Base-by-base conservation (phyloP, 2,888 invertebrate species). In the Volucella bombylans region DNA sequence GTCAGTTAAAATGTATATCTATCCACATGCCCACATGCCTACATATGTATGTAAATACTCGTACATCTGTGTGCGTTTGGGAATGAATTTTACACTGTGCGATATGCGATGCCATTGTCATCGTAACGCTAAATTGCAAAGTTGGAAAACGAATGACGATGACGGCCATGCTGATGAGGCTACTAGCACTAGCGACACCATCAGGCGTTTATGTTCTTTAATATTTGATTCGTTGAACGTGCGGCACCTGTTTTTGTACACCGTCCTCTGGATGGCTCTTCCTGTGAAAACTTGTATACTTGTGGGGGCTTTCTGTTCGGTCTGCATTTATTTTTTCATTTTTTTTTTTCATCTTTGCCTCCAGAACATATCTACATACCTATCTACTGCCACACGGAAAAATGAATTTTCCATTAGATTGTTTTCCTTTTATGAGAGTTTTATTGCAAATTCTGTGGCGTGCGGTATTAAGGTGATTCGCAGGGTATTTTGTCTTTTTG, bases 141-240 rank as follows among this genome's bases (percentile, higher is more conserved):
- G 61, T 54, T 69, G 54, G 54, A 45, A 62, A 69, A 64, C 65
- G 54, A 73, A 73, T 68, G 72, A 72, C 49, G 64, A 72, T 72
- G 64, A 72, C 76, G 68, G 18, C 45, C 55, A 68, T 67, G 39
- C 72, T 78, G 62, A 82, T 67, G 72, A 78, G 77, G 67, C 81
- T 57, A 59, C 31, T 31, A 31, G 31, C 6, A 6, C 81, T 65
- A n/a, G 65, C 65, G 57, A 72, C 50, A 78, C 62, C 72, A 69
- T 78, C 73, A 78, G 82, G 78, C 79, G 79, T 73, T 82, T 82
- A 82, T 78, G 79, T 45, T 68, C 31, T 82, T 82, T 82, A 82
- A 82, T 82, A 82, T 82, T 82, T 82, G 73, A 82, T 82, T 82
- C 67, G 61, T 47, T 73, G 57, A 68, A 82, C 79, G 79, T 78